Conservation (phyloP, 2,797 vertebrate genomes). For the Rhinoraja longicauda region DNA sequence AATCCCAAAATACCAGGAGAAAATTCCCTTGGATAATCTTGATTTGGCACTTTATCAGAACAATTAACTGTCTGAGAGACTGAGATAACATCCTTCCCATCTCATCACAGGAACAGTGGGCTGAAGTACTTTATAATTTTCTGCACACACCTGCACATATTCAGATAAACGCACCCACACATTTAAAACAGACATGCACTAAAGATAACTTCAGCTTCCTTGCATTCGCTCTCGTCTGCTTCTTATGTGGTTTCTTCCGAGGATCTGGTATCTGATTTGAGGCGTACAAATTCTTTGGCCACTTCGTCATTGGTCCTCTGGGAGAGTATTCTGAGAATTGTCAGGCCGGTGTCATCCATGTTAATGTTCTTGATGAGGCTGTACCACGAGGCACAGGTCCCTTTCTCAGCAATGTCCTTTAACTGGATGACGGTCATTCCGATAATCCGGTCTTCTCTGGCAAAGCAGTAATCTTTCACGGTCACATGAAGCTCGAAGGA, state of each 20-base stretch:
- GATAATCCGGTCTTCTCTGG: conserved; percentile 84
- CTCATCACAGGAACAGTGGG: conserved; percentile 74
- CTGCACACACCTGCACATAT: conserved; percentile 88
- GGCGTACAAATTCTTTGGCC: conserved; percentile 93
- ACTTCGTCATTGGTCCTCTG: conserved; percentile 93
- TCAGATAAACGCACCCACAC: conserved; percentile 90
- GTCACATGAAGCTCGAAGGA: conserved; percentile 88
- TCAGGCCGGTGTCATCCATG: conserved; percentile 87
- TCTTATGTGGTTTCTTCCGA: conserved; percentile 66
- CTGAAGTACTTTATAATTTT: conserved; percentile 80
- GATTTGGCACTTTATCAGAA: conserved; percentile 99
- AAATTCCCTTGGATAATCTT: conserved; percentile 46
- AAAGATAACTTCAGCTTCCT: conserved; percentile 40
- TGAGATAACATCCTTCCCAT: conserved; percentile 69
- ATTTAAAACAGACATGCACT: conserved; percentile 92
- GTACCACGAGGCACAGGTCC: conserved; percentile 73
- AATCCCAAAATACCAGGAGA: conserved; percentile 23
- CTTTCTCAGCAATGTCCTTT: conserved; percentile 69
- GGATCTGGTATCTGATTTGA: conserved; percentile 87
- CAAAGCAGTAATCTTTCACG: conserved; percentile 98
- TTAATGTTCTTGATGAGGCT: conserved; percentile 74
- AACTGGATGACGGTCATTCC: conserved; percentile 92
- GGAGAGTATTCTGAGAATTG: conserved; percentile 92
- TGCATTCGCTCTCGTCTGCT: conserved; percentile 44
- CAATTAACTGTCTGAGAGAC: conserved; percentile 84